A percentile compares a stretch with the other conserved stretches of the same genome.
These are phyloP conservation scores for Zosterops lateralis DNA, from an alignment of 2,113 vertebrate genomes.

Conservation along the genomic window DNA sequence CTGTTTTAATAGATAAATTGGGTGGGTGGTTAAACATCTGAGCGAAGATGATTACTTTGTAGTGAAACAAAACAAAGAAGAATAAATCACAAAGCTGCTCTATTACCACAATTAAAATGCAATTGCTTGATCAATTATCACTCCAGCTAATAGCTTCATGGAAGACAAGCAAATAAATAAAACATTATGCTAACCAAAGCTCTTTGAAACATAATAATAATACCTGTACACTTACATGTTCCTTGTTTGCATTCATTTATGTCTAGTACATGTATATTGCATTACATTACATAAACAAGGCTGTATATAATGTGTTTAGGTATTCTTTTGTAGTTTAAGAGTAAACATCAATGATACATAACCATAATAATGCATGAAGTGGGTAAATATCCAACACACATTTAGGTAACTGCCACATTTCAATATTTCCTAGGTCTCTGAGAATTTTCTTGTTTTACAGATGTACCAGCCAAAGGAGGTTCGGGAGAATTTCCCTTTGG, in stretches of 20 bases:
- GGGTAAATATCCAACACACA: neutral
- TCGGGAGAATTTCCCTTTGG: neutral
- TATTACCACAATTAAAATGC: conserved; percentile 56
- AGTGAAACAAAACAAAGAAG: conserved; percentile 65
- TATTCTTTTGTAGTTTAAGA: neutral
- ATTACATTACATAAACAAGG: neutral
- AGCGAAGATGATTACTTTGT: conserved; percentile 50
- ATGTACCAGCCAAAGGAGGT: neutral
- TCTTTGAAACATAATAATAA: neutral
- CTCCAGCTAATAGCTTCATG: conserved; percentile 34
- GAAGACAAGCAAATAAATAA: conserved; percentile 51
- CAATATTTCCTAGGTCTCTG: neutral
- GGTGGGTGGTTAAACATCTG: conserved; percentile 49
- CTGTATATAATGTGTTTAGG: neutral
- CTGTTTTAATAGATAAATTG: conserved; percentile 55
- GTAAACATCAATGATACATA: neutral
- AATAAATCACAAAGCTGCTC: conserved; percentile 51
- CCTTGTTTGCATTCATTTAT: neutral
- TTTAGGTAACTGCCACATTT: neutral
- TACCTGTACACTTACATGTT: neutral
- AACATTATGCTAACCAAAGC: conserved; percentile 4
- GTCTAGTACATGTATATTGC: neutral
- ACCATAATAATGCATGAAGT: neutral
- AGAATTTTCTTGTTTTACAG: neutral
- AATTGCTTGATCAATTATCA: conserved; percentile 56